phyloP scores from a whole-genome alignment of 2,888 invertebrate species.

The Rhogogaster chlorosoma region DNA sequence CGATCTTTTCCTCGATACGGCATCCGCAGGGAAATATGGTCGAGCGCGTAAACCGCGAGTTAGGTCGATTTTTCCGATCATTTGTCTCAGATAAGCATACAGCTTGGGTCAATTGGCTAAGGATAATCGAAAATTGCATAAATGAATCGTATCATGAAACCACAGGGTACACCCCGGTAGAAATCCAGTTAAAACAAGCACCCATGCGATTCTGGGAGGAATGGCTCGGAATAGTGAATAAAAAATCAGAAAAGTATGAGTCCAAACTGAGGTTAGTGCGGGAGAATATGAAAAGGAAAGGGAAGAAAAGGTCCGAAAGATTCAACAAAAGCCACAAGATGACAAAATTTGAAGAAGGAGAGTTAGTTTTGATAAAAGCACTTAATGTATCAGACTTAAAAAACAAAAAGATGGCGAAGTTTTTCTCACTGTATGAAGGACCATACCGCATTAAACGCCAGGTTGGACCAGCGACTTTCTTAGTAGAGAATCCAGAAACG shows the following conservation, averaged over 20 bases:
- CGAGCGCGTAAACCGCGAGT: neutral
- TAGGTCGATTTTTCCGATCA: neutral
- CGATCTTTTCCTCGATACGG: neutral
- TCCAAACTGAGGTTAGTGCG: neutral
- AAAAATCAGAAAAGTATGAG: neutral
- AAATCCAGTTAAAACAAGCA: neutral
- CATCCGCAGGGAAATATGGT: neutral
- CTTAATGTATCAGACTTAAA: neutral
- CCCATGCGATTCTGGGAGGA: slow-evolving; percentile 33
- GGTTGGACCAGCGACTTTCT: neutral
- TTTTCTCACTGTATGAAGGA: neutral
- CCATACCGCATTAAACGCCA: neutral
- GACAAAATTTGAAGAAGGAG: neutral
- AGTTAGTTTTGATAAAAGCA: neutral
- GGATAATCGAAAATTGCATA: neutral
- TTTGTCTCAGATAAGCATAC: neutral
- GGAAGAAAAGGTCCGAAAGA: neutral
- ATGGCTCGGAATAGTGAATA: neutral
- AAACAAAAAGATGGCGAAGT: neutral
- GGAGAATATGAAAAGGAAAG: slow-evolving; percentile 3
- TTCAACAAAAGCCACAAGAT: slow-evolving; percentile 26
- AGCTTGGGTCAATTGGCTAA: neutral
- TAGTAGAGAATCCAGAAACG: neutral
- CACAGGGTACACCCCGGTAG: neutral
- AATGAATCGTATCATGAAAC: neutral